phyloP scores from a whole-genome alignment of 2,797 vertebrate species.

The Anguilla megastoma region DNA sequence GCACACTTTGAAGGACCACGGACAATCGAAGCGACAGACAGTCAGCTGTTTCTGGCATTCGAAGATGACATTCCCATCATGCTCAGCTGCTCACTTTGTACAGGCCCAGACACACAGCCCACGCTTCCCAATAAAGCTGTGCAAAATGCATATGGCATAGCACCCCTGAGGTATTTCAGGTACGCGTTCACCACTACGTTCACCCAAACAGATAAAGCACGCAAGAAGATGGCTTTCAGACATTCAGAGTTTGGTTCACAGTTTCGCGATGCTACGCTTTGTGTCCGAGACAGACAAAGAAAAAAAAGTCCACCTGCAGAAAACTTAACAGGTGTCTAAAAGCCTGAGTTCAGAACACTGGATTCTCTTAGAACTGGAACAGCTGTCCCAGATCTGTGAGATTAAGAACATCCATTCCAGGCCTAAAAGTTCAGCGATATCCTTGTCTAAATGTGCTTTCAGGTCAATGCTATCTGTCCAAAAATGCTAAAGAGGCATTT shows the following conservation, averaged over 20 bases:
- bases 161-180: no score
- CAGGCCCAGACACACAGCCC: no score
- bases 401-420: background rate
- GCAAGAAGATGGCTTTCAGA: background rate
- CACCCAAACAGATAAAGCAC: background rate
- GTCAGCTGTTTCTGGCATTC: background rate
- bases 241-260: no score
- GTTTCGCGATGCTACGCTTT: no score
- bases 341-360: background rate
- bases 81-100: background rate
- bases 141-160: no score
- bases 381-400: background rate
- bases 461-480: background rate
- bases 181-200: no score
- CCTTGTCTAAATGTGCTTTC: background rate
- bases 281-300: no score
- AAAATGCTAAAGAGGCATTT: background rate
- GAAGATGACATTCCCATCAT: background rate
- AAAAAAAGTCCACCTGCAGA: no score
- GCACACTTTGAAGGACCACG: background rate
- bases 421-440: background rate
- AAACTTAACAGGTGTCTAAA: no score
- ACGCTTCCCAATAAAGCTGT: no score
- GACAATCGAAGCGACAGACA: background rate
- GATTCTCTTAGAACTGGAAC: background rate